Evolutionary conservation across 1,140 invertebrate species (phyloP).

Genomic region (Agrilus planipennis): DNA sequence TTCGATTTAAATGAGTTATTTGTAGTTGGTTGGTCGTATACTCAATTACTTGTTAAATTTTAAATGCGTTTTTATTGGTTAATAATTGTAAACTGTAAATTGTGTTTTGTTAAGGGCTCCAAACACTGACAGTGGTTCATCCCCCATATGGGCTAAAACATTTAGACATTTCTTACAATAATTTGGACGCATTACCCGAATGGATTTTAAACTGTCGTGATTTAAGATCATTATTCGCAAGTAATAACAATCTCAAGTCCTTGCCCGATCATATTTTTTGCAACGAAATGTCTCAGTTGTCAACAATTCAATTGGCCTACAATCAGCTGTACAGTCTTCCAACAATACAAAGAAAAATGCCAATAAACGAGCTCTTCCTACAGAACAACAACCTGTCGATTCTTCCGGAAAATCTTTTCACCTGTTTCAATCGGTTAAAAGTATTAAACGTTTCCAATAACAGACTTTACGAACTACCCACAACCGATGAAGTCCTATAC

Average conservation of each 20-base stretch:
- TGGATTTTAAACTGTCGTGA: slow-evolving; percentile 67
- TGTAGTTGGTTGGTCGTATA: too few species aligned
- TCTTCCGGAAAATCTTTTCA: slow-evolving; percentile 64
- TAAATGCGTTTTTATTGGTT: too few species aligned
- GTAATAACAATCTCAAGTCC: slow-evolving; percentile 56
- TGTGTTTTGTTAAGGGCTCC: slow-evolving; percentile 45
- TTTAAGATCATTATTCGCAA: slow-evolving; percentile 57
- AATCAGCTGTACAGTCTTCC: slow-evolving; percentile 62
- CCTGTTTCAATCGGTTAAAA: slow-evolving; percentile 54
- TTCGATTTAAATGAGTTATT: too few species aligned
- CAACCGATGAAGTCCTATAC: slow-evolving; percentile 38
- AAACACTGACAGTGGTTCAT: slow-evolving; percentile 49
- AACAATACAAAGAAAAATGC: slow-evolving; percentile 50
- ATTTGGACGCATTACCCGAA: slow-evolving; percentile 57
- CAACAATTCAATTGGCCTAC: slow-evolving; percentile 60
- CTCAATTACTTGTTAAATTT: too few species aligned
- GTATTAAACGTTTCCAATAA: slow-evolving; percentile 71
- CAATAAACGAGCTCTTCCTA: slow-evolving; percentile 57
- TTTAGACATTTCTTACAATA: slow-evolving; percentile 67
- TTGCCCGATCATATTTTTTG: slow-evolving; percentile 61
- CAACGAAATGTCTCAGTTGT: slow-evolving; percentile 54
- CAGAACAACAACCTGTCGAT: slow-evolving; percentile 64
- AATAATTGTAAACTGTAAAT: too few species aligned
- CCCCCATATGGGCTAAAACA: slow-evolving; percentile 56
- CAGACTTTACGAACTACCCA: slow-evolving; percentile 53